Percentiles rank a stretch among this genome's conserved stretches.
Conservation (phyloP, 2,113 vertebrate genomes). For the Turnix velox region DNA sequence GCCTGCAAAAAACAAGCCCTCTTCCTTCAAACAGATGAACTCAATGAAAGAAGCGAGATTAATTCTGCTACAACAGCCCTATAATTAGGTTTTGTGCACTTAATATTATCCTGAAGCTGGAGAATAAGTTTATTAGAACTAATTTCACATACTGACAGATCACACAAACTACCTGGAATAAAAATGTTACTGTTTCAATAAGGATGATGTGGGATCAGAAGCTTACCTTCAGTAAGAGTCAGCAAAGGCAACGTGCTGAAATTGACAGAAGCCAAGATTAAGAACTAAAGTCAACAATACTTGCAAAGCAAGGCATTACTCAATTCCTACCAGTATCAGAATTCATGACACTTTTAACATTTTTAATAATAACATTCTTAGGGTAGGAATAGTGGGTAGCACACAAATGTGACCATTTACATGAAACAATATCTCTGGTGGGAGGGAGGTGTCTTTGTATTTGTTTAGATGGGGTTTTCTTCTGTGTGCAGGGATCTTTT, state of each 20-base stretch:
- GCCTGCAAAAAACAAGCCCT: not conserved
- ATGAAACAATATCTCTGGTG: not conserved
- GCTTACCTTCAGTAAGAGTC: not conserved
- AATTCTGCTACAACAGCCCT: not conserved
- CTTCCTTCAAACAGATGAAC: not conserved
- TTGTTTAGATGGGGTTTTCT: not conserved
- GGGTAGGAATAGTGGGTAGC: not conserved
- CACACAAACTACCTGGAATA: not conserved
- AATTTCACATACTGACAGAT: not conserved
- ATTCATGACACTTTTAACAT: rapidly evolving
- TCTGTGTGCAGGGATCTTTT: not conserved
- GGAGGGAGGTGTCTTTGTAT: not conserved
- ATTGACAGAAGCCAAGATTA: not conserved
- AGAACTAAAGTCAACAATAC: not conserved
- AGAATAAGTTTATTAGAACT: slow-evolving; percentile 13
- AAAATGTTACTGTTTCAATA: not conserved
- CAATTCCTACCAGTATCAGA: not conserved
- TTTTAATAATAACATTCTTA: not conserved
- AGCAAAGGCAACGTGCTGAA: not conserved
- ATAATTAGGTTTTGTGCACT: slow-evolving; percentile 11
- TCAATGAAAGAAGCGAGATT: not conserved
- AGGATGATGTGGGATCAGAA: not conserved
- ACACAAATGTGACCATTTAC: not conserved
- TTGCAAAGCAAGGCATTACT: not conserved
- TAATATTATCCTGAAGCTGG: slow-evolving; percentile 1